phyloP scores from a whole-genome alignment of 2,888 invertebrate species.

The Drosophila eohydei region DNA sequence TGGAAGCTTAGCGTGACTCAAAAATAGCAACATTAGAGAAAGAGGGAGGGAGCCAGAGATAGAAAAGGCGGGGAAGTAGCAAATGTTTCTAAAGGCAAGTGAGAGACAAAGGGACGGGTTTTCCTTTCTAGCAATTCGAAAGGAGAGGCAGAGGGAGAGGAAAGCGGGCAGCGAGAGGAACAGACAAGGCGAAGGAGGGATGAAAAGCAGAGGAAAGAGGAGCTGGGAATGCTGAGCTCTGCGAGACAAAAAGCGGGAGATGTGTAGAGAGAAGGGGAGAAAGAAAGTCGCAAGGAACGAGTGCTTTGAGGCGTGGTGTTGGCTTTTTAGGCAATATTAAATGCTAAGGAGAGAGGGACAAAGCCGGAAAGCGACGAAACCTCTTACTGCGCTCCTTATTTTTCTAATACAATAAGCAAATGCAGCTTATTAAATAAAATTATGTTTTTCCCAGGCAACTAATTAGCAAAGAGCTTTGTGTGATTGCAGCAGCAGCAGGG shows the following conservation, averaged over 20 bases:
- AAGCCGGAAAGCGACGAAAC: neutral
- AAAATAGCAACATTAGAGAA: conserved; percentile 27
- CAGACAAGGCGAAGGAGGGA: neutral
- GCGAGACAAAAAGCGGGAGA: neutral
- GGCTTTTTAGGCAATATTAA: neutral
- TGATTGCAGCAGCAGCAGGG: neutral
- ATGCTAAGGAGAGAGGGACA: neutral
- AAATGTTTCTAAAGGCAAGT: neutral
- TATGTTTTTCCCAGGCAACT: conserved; percentile 2
- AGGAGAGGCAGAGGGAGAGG: neutral
- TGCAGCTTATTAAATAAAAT: conserved; percentile 9
- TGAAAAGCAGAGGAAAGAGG: neutral
- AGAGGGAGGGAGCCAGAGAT: neutral
- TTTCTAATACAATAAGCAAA: conserved; percentile 5
- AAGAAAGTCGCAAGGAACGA: neutral
- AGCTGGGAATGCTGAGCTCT: neutral
- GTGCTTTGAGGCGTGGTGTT: neutral
- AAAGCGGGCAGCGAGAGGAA: neutral
- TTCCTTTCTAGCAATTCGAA: neutral
- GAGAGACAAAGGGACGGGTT: neutral
- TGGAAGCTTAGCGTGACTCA: conserved; percentile 17
- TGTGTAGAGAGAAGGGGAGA: no score
- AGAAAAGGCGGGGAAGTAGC: neutral
- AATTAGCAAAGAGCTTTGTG: conserved; percentile 6
- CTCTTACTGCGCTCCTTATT: neutral